These are phyloP conservation scores for Caenorhabditis becei DNA, from an alignment of 2,888 invertebrate species.

Conservation along the genomic window DNA sequence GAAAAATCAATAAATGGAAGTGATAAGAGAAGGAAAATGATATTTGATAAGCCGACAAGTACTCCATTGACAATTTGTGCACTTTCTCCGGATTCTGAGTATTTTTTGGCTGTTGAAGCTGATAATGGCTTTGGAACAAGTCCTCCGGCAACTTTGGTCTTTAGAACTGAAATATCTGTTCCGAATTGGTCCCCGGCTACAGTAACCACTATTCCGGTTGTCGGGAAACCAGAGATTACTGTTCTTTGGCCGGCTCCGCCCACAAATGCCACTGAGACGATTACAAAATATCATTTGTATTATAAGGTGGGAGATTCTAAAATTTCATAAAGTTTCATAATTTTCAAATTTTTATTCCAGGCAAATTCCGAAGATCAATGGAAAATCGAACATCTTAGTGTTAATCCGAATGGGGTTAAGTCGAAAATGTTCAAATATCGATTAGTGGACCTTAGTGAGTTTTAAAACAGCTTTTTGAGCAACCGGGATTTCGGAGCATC, in stretches of 20 bases:
- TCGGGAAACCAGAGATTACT: conserved; percentile 64
- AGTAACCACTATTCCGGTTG: conserved; percentile 62
- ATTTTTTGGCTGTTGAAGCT: conserved; percentile 71
- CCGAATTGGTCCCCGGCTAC: conserved; percentile 74
- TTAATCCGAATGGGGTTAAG: conserved; percentile 48
- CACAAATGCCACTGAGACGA: conserved; percentile 32
- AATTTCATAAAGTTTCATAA: background rate
- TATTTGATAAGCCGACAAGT: conserved; percentile 58
- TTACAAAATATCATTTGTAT: conserved; percentile 65
- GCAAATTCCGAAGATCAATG: conserved; percentile 58
- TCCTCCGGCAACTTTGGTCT: conserved; percentile 69
- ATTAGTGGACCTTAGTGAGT: conserved; percentile 60
- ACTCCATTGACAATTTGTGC: conserved; percentile 70
- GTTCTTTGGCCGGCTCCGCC: conserved; percentile 60
- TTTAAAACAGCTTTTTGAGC: background rate
- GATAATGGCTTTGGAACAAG: conserved; percentile 78
- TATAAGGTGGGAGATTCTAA: conserved; percentile 62
- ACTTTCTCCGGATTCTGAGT: conserved; percentile 68
- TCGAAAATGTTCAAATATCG: conserved; percentile 62
- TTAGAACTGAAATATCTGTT: conserved; percentile 73
- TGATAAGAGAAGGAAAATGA: conserved; percentile 24
- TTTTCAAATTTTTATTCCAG: conserved; percentile 29
- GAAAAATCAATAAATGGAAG: conserved; percentile 33
- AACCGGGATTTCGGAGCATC: background rate
- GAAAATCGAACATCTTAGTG: conserved; percentile 65